These are phyloP conservation scores for Austrolebias charrua DNA, from an alignment of 2,797 vertebrate genomes.

Conservation along the genomic window DNA sequence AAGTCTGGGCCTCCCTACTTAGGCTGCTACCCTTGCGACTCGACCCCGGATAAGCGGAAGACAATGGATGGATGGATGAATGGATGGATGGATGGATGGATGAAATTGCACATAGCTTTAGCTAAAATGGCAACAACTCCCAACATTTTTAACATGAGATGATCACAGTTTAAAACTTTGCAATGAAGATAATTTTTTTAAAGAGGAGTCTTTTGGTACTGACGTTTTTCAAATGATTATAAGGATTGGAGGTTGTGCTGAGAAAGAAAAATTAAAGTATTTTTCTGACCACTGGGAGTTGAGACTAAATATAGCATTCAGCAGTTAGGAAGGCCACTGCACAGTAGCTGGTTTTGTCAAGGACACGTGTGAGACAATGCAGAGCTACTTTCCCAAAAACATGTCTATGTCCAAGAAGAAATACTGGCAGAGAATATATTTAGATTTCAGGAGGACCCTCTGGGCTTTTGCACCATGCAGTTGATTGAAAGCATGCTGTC, in stretches of 20 bases:
- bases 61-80: no score
- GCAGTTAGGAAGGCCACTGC: neutral
- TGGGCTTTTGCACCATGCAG: constrained; percentile 1
- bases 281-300: neutral
- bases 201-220: no score
- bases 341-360: neutral
- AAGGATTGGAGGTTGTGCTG: neutral
- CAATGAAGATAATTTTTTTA: no score
- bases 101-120: no score
- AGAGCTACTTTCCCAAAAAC: neutral
- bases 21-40: no score
- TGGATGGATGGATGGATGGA: no score
- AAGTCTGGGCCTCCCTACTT: no score
- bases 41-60: no score
- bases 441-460: neutral
- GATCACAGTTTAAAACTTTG: no score
- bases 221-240: no score
- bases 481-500: neutral
- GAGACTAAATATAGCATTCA: neutral
- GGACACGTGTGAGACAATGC: neutral
- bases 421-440: neutral
- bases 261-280: neutral
- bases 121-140: no score
- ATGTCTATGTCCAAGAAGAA: neutral
- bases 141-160: no score